Percentiles rank a stretch among this genome's conserved stretches.
Evolutionary conservation across 2,113 vertebrate species (phyloP).

Genomic region (Pomatorhinus ruficollis): DNA sequence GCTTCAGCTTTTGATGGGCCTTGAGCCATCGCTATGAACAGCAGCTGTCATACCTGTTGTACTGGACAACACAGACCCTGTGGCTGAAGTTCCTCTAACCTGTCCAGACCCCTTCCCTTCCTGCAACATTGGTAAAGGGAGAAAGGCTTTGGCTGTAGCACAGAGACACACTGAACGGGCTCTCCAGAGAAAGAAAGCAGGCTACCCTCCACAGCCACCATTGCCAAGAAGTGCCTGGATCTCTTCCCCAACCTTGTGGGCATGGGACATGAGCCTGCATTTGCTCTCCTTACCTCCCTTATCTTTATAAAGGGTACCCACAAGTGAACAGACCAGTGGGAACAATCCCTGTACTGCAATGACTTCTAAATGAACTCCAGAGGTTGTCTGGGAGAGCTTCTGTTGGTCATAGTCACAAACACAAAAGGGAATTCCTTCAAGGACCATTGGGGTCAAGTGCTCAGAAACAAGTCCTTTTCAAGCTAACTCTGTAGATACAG

Average conservation of each 20-base stretch:
- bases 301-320: background rate
- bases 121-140: rapidly evolving
- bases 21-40: background rate
- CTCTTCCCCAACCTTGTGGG: rapidly evolving
- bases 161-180: rapidly evolving
- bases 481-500: background rate
- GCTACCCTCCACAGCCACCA: background rate
- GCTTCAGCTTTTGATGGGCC: background rate
- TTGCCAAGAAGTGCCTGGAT: background rate
- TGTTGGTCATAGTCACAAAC: rapidly evolving
- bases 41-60: background rate
- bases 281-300: background rate
- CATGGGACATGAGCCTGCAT: background rate
- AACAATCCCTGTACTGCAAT: background rate
- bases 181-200: background rate
- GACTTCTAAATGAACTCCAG: background rate
- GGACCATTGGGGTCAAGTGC: background rate
- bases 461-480: background rate
- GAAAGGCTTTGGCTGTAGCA: background rate
- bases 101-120: background rate
- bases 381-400: background rate
- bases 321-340: background rate
- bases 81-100: background rate
- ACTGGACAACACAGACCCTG: background rate
- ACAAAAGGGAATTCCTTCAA: background rate